Conservation (phyloP, 2,888 invertebrate genomes). For the Caenorhabditis becei region DNA sequence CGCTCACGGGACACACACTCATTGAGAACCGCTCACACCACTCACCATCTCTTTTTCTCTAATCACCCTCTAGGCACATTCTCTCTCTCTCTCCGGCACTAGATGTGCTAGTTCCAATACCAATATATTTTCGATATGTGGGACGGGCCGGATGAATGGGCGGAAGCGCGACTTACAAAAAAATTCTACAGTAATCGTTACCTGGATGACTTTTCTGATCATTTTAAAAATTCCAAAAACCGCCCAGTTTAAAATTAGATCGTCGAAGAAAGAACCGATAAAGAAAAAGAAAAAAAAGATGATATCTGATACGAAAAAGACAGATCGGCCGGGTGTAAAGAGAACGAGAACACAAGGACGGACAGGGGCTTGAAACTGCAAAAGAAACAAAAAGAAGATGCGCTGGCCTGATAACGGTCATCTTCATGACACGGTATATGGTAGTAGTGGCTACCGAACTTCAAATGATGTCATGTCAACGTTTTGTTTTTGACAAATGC, state of each 20-base stretch:
- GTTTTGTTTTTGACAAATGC: neutral
- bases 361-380: conserved; percentile 5
- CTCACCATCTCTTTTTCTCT: conserved; percentile 21
- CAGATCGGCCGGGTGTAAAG: neutral
- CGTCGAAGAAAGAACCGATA: neutral
- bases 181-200: no score
- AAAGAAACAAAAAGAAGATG: conserved; percentile 20
- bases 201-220: no score
- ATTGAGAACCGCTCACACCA: conserved; percentile 23
- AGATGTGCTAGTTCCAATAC: conserved; percentile 49
- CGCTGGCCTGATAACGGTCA: conserved; percentile 9
- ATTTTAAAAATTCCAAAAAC: no score
- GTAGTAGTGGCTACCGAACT: neutral
- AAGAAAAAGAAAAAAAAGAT: conserved; percentile 4
- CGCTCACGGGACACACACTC: conserved; percentile 35
- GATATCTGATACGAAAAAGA: conserved; percentile 32
- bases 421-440: conserved; percentile 13
- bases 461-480: conserved; percentile 13
- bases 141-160: conserved; percentile 36
- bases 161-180: no score
- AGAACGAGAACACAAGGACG: conserved; percentile 13
- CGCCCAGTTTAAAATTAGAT: neutral
- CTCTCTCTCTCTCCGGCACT: conserved; percentile 1
- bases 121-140: conserved; percentile 59
- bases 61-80: conserved; percentile 4